Conservation (phyloP, 1,140 invertebrate species). For the Cephus cinctus region DNA sequence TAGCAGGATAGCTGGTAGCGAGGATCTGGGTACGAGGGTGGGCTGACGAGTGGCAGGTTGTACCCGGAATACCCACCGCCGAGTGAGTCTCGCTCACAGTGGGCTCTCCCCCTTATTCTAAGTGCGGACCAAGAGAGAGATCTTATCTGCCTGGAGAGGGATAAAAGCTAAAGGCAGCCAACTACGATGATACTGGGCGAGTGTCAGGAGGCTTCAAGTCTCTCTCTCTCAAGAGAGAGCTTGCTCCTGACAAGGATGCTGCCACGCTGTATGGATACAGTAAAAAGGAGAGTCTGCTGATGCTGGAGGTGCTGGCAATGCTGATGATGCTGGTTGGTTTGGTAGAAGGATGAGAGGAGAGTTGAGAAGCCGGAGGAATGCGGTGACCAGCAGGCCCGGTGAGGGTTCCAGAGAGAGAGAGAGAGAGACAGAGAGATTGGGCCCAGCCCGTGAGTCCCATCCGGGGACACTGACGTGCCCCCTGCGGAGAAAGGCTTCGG, state of each 20-base stretch:
- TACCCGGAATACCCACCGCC: conserved; percentile 50
- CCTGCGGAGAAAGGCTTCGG: conserved; percentile 35
- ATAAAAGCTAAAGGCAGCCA: conserved; percentile 41
- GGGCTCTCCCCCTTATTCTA: conserved; percentile 44
- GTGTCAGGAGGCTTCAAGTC: conserved; percentile 37
- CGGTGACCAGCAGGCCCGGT: conserved; percentile 39
- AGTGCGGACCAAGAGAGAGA: conserved; percentile 29
- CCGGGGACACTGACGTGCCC: conserved; percentile 47
- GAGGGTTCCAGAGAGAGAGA: too few species aligned
- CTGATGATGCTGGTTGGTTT: too few species aligned
- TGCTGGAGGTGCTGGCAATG: too few species aligned
- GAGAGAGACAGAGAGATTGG: too few species aligned
- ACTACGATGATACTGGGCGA: conserved; percentile 43
- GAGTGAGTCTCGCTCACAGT: conserved; percentile 44
- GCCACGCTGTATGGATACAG: conserved; percentile 8
- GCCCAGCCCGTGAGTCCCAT: too few species aligned
- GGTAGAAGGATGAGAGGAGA: too few species aligned
- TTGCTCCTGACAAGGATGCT: too few species aligned
- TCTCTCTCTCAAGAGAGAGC: too few species aligned
- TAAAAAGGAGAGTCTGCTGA: conserved; percentile 8
- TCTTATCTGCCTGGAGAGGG: conserved; percentile 32
- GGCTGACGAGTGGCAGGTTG: conserved; percentile 51
- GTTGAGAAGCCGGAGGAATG: conserved; percentile 33
- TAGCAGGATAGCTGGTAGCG: background rate
- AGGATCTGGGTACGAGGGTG: conserved; percentile 43